Percentiles rank a stretch among this genome's conserved stretches.
Conservation (phyloP, 2,888 invertebrate genomes). For the Clusia tigrina region DNA sequence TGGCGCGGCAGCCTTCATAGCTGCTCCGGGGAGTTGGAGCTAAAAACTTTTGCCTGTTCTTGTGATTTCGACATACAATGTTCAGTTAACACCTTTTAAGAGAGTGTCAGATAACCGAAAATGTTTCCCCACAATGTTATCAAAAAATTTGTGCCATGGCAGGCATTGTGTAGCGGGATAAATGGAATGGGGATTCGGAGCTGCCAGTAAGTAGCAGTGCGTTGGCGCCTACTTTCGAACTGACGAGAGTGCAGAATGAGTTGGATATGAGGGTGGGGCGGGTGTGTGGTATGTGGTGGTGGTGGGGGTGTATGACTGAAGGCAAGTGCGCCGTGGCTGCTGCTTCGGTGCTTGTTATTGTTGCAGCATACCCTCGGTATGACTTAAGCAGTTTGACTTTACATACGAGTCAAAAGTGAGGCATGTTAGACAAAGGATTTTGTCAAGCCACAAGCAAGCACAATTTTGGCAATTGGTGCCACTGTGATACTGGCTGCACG, state of each 20-base stretch:
- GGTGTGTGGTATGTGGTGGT: background rate
- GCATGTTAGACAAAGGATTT: background rate
- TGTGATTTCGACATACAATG: constrained; percentile 3
- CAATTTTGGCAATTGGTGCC: background rate
- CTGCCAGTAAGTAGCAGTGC: no score
- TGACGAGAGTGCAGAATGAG: no score
- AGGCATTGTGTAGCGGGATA: no score
- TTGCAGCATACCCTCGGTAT: background rate
- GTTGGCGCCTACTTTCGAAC: no score
- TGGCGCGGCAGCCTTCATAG: background rate
- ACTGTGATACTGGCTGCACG: background rate
- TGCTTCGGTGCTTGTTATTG: constrained; percentile 1
- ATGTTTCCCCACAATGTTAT: constrained; percentile 3
- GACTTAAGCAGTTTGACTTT: background rate
- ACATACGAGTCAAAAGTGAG: background rate
- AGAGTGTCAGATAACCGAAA: constrained; percentile 5
- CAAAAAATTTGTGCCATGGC: no score
- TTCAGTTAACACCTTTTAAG: constrained; percentile 11
- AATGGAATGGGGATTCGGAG: no score
- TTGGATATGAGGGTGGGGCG: no score
- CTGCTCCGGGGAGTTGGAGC: background rate
- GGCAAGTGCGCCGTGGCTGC: background rate
- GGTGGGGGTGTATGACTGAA: background rate
- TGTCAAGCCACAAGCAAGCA: background rate
- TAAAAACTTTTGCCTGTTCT: constrained; percentile 5